Evolutionary conservation across 2,113 vertebrate species (phyloP).

Genomic region (Epinephelus lanceolatus): DNA sequence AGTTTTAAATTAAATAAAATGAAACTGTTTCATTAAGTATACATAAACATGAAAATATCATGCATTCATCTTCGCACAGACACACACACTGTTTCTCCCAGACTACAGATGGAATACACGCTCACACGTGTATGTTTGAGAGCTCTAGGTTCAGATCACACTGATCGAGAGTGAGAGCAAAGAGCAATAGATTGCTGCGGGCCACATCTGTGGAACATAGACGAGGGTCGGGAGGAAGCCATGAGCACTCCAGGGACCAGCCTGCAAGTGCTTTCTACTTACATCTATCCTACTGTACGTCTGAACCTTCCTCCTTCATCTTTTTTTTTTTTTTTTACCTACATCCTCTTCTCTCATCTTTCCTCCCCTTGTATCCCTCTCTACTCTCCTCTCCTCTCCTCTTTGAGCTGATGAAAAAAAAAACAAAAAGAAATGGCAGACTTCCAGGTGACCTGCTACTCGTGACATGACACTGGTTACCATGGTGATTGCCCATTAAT

Average conservation of each 20-base stretch:
- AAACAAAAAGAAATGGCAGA: conserved; percentile 54
- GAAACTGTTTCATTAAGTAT: conserved; percentile 39
- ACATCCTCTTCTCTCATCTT: conserved; percentile 9
- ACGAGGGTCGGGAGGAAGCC: conserved; percentile 29
- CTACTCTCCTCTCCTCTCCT: conserved; percentile 13
- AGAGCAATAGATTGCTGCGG: conserved; percentile 31
- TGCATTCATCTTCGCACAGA: not conserved
- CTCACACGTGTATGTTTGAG: not conserved
- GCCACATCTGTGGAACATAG: conserved; percentile 45
- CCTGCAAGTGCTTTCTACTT: conserved; percentile 28
- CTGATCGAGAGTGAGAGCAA: conserved; percentile 22
- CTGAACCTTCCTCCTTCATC: conserved; percentile 18
- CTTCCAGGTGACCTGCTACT: conserved; percentile 81
- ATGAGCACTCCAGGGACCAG: conserved; percentile 19
- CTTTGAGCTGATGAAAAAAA: conserved; percentile 34
- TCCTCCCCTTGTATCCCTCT: not conserved
- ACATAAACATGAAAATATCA: conserved; percentile 22
- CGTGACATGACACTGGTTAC: conserved; percentile 80
- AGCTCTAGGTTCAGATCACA: conserved; percentile 12
- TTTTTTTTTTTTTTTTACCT: conserved; percentile 30
- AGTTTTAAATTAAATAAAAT: conserved; percentile 17
- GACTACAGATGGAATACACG: not conserved
- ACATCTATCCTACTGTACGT: conserved; percentile 6
- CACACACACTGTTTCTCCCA: not conserved
- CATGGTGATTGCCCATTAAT: conserved; percentile 84